Evolutionary conservation across 2,888 invertebrate species (phyloP), one percentile per base, ranked within the genome.

Genomic region (Drosophila robusta): DNA sequence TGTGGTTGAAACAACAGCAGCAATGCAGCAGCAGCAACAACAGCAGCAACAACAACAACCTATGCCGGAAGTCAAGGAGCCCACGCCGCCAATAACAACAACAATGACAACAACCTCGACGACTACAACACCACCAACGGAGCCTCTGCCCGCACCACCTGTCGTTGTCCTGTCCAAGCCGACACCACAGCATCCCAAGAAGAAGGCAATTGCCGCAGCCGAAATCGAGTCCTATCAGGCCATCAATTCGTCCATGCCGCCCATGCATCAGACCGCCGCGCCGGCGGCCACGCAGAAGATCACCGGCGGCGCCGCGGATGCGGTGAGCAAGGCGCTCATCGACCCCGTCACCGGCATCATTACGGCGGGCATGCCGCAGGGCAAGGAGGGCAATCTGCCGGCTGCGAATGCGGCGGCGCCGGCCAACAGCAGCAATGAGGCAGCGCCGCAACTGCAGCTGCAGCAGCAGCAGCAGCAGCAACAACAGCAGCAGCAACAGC

Each of bases 311-410:
- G 92, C 92, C 36, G 92, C 93, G 9, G 95, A 95, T 82, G 95
- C 95, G 0, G 80, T 89, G 1, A 91, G 84, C 68, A 91, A 90
- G 47, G 94, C 94, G 4, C 90, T 96, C 16, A 95, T 96, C 44
- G 96, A 96, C 91, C 95, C 96, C 0, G 95, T 95, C 0, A 96
- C 96, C 0, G 96, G 96, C 2, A 92, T 95, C 78, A 92, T 96
- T 34, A 95, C 94, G 61, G 95, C 95, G 0, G 94, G 95, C 22
- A 94, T 93, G 94, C 82, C 89, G 0, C 95, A 95, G 79, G 95
- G 94, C 49, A 95, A 95, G 86, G 96, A 95, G 87, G 89, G 91
- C 4, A 91, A 89, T 54, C 61, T 91, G 36, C 91, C 91, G 6
- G 88, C 89, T 18, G 88, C 91, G 1, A 89, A 89, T 38, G 89